Conservation (phyloP, 2,888 invertebrate genomes). For the Synanthedon vespiformis region DNA sequence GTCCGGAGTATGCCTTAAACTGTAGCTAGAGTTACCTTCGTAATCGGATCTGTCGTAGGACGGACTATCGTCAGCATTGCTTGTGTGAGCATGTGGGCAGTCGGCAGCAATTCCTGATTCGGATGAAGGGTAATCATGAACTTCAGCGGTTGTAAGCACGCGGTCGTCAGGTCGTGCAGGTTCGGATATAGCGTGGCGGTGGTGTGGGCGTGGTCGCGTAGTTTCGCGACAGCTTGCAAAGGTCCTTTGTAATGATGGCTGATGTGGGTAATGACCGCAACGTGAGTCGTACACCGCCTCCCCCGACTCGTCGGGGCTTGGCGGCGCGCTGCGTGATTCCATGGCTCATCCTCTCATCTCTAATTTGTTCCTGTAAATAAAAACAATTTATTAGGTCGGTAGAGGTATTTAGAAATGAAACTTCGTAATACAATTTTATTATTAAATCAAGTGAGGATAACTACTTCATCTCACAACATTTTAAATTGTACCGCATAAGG, state of each 20-base stretch:
- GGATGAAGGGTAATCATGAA: conserved; percentile 67
- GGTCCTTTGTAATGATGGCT: conserved; percentile 60
- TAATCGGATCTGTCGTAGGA: conserved; percentile 61
- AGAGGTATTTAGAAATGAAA: too few relatives aligned
- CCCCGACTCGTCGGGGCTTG: conserved; percentile 69
- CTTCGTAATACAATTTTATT: too few relatives aligned
- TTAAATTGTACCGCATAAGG: too few relatives aligned
- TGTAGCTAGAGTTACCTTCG: conserved; percentile 55
- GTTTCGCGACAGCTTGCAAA: conserved; percentile 61
- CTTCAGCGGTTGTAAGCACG: conserved; percentile 59
- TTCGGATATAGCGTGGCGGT: conserved; percentile 57
- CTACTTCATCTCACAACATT: too few relatives aligned
- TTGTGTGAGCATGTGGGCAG: conserved; percentile 58
- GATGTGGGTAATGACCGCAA: conserved; percentile 76
- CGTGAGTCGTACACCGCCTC: conserved; percentile 80
- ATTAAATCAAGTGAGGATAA: too few relatives aligned
- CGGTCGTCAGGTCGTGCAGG: conserved; percentile 60
- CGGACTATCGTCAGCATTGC: conserved; percentile 59
- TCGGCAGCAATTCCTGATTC: conserved; percentile 67
- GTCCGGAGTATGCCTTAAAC: conserved; percentile 48
- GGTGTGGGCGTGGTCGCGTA: conserved; percentile 48
- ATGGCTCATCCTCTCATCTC: conserved; percentile 65
- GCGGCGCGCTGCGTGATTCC: conserved; percentile 71
- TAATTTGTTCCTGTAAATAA: conserved; percentile 47
- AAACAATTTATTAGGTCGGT: conserved; percentile 4